phyloP scores from a whole-genome alignment of 2,797 vertebrate genomes.

The Coilia nasus region DNA sequence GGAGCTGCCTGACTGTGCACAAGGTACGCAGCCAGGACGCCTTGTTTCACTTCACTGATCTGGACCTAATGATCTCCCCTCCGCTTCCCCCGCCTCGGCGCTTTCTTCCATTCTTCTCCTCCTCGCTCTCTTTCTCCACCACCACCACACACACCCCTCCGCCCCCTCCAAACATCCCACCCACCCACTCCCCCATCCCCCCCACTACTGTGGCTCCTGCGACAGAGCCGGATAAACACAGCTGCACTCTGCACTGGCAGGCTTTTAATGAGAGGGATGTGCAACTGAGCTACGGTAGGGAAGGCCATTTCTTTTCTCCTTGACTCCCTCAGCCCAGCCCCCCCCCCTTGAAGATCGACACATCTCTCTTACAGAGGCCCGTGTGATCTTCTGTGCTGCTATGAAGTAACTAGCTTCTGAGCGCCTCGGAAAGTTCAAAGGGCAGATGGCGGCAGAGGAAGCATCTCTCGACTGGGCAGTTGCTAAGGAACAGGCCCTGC shows the following conservation, averaged over 20 bases:
- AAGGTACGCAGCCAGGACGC: neutral
- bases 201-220: neutral
- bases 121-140: neutral
- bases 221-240: conserved; percentile 9
- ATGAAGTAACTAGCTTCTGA: neutral
- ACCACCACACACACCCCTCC: too few relatives aligned
- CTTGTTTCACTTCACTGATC: conserved; percentile 47
- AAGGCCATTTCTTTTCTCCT: neutral
- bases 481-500: neutral
- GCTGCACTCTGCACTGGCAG: conserved; percentile 20
- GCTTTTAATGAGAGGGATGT: neutral
- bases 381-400: neutral
- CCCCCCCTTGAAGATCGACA: neutral
- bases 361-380: neutral
- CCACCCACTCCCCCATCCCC: neutral
- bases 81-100: neutral
- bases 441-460: neutral
- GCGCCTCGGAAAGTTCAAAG: neutral
- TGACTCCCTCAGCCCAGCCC: neutral
- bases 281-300: neutral
- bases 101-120: neutral
- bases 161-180: too few relatives aligned
- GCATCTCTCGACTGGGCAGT: neutral
- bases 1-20: too few relatives aligned
- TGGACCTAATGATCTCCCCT: conserved; percentile 55